phyloP scores from a whole-genome alignment of 2,113 vertebrate genomes.

The Bufo gargarizans region DNA sequence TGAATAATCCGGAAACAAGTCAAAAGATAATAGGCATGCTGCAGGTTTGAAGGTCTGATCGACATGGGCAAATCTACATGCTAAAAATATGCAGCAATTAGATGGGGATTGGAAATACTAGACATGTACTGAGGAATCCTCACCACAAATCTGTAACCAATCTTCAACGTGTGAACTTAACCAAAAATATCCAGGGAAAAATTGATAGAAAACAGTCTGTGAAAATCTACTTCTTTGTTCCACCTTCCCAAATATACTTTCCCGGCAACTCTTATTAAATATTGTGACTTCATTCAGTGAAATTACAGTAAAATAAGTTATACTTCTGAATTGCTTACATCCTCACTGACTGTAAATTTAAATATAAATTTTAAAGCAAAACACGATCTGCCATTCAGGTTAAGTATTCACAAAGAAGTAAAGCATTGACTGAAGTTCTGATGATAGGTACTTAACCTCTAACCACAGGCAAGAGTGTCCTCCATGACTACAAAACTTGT shows the following conservation, averaged over 20 bases:
- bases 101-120: too few relatives aligned
- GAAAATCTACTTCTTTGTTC: neutral
- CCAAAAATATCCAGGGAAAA: neutral
- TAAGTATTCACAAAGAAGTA: slow-evolving; percentile 18
- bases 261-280: neutral
- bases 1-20: too few relatives aligned
- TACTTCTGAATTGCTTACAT: neutral
- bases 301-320: neutral
- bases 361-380: slow-evolving; percentile 11
- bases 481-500: slow-evolving; percentile 38
- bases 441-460: slow-evolving; percentile 51
- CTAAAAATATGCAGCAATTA: too few relatives aligned
- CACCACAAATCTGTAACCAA: neutral
- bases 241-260: neutral
- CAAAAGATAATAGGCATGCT: too few relatives aligned
- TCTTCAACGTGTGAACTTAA: neutral
- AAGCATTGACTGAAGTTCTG: slow-evolving; percentile 34
- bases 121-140: too few relatives aligned
- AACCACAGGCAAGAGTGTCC: slow-evolving; percentile 47
- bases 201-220: neutral
- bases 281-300: neutral
- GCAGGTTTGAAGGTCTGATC: too few relatives aligned
- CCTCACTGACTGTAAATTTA: neutral
- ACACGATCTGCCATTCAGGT: slow-evolving; percentile 14
- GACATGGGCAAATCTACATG: too few relatives aligned